A percentile compares a stretch with the other conserved stretches of the same genome.
These are phyloP conservation scores for Theristicus caerulescens DNA, from an alignment of 2,113 vertebrate genomes.

Conservation along the genomic window DNA sequence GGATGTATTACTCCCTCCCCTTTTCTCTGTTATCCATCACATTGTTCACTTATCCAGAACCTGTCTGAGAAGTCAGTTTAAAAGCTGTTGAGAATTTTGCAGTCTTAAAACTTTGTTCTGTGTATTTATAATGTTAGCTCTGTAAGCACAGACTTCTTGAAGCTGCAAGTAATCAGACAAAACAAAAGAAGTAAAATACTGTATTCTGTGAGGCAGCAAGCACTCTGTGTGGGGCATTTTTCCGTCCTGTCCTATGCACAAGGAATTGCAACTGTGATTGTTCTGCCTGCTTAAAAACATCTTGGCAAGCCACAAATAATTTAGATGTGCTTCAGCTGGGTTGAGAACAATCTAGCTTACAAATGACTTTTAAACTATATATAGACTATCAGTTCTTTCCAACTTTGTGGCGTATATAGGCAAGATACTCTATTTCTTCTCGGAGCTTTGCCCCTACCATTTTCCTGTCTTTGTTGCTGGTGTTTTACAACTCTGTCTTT, in stretches of 20 bases:
- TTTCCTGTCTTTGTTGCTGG: neutral
- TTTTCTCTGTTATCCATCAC: neutral
- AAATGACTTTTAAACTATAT: neutral
- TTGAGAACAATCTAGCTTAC: neutral
- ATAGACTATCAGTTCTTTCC: neutral
- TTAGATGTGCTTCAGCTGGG: neutral
- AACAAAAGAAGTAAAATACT: neutral
- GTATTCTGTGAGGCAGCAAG: neutral
- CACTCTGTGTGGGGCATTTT: neutral
- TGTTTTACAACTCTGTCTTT: neutral
- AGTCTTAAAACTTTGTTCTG: neutral
- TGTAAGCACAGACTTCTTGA: neutral
- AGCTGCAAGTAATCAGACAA: constrained; percentile 25
- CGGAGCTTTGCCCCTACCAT: neutral
- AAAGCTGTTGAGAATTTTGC: neutral
- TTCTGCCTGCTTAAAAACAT: constrained; percentile 5
- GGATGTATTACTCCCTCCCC: neutral
- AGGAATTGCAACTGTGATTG: neutral
- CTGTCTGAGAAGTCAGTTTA: neutral
- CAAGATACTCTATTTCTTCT: neutral
- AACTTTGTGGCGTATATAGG: neutral
- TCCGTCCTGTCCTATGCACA: neutral
- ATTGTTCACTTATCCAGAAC: neutral
- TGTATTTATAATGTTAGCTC: neutral
- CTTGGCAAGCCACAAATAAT: neutral